Conservation (phyloP, 1,140 invertebrate species). For the Drosophila suzukii region DNA sequence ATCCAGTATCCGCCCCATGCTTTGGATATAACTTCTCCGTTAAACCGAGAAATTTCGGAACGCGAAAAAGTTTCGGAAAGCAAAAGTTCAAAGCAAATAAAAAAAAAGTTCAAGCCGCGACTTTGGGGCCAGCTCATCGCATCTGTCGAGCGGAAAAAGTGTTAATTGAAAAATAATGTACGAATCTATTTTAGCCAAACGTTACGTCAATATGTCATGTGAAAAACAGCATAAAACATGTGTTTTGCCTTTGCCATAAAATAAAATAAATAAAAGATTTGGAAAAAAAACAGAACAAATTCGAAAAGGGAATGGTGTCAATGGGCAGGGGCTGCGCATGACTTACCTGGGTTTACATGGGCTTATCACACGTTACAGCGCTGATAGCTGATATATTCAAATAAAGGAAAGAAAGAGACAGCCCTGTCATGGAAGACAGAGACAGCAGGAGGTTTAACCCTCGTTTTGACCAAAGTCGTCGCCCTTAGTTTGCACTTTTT, state of each 20-base stretch:
- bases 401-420: conserved; percentile 9
- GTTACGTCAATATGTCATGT: conserved; percentile 50
- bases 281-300: not conserved
- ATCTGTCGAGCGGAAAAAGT: conserved; percentile 38
- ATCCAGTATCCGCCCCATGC: conserved; percentile 23
- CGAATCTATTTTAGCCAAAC: conserved; percentile 40
- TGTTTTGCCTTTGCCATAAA: conserved; percentile 5
- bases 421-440: not conserved
- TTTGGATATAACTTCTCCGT: conserved; percentile 26
- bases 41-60: conserved; percentile 26
- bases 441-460: conserved; percentile 27
- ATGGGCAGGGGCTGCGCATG: not conserved
- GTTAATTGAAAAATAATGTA: conserved; percentile 65
- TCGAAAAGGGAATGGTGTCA: conserved; percentile 7
- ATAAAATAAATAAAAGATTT: conserved; percentile 12
- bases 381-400: conserved; percentile 25
- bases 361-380: conserved; percentile 26
- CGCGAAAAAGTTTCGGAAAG: conserved; percentile 46
- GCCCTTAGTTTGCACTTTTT: conserved; percentile 54
- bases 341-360: conserved; percentile 8
- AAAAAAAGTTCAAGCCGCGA: conserved; percentile 22
- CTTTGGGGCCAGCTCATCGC: conserved; percentile 32
- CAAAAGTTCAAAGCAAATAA: conserved; percentile 41
- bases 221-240: conserved; percentile 43
- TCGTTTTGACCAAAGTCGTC: conserved; percentile 38